phyloP scores from a whole-genome alignment of 1,140 invertebrate genomes.

The Drosophila saltans region DNA sequence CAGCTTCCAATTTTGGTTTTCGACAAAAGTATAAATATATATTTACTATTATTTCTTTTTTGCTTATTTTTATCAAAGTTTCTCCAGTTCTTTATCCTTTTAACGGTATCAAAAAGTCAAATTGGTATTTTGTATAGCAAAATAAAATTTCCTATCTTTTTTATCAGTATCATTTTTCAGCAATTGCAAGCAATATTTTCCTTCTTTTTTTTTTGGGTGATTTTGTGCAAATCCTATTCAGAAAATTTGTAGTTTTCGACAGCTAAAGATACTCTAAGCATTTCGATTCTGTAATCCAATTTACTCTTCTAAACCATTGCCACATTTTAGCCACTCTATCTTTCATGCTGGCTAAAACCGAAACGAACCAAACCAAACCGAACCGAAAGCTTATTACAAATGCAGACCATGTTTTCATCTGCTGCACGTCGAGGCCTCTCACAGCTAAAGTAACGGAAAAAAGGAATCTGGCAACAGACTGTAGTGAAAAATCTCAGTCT shows the following conservation, averaged over 20 bases:
- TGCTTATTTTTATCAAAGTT: too few relatives aligned
- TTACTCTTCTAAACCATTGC: conserved; percentile 4
- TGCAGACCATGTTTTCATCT: conserved; percentile 66
- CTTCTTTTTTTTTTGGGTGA: background rate
- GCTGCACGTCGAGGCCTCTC: conserved; percentile 22
- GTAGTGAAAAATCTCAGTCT: conserved; percentile 56
- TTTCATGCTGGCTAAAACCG: background rate
- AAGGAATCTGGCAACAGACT: conserved; percentile 42
- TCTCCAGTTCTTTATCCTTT: too few relatives aligned
- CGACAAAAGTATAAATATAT: too few relatives aligned
- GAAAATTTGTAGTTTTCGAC: conserved; percentile 2
- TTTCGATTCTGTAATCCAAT: conserved; percentile 9
- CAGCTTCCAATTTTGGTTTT: too few relatives aligned
- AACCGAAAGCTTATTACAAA: conserved; percentile 56
- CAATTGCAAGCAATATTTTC: background rate
- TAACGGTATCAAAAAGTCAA: too few relatives aligned
- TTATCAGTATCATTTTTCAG: background rate
- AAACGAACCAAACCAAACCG: background rate
- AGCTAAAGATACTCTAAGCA: conserved; percentile 7
- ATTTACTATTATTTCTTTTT: too few relatives aligned
- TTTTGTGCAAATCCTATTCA: background rate
- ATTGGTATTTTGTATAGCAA: background rate
- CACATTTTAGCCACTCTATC: conserved; percentile 14
- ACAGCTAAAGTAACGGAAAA: background rate
- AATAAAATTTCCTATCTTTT: background rate